These are phyloP conservation scores for Athalia cordata DNA, from an alignment of 2,888 invertebrate species.

Conservation along the genomic window DNA sequence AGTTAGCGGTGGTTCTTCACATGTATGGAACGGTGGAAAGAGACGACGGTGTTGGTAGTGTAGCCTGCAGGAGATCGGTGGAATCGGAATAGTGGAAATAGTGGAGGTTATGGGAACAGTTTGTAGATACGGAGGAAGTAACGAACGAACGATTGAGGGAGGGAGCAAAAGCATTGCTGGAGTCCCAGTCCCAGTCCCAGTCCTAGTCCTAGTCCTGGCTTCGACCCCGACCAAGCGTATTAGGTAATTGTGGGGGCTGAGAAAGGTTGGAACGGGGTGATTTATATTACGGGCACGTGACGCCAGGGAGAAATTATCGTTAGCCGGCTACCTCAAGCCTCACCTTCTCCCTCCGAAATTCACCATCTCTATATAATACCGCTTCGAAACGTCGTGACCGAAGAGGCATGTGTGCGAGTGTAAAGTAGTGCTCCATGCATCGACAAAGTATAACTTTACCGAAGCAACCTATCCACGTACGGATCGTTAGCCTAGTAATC, in stretches of 20 bases:
- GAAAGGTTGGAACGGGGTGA: slow-evolving; percentile 62
- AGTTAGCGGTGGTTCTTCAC: slow-evolving; percentile 57
- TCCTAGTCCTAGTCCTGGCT: slow-evolving; percentile 14
- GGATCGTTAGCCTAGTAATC: not conserved
- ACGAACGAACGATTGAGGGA: too few species aligned
- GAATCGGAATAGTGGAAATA: not conserved
- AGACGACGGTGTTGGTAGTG: slow-evolving; percentile 12
- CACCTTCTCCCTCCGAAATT: slow-evolving; percentile 12
- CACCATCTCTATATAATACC: not conserved
- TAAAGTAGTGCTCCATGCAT: not conserved
- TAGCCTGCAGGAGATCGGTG: not conserved
- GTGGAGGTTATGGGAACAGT: too few species aligned
- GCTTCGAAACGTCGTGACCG: not conserved
- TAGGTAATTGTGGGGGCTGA: slow-evolving; percentile 66
- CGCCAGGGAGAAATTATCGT: slow-evolving; percentile 68
- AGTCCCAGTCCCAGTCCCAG: not conserved
- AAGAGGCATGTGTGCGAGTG: slow-evolving; percentile 3
- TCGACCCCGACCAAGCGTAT: slow-evolving; percentile 60
- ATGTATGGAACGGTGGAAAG: slow-evolving; percentile 49
- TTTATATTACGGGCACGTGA: slow-evolving; percentile 71
- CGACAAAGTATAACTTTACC: not conserved
- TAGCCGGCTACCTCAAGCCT: slow-evolving; percentile 55
- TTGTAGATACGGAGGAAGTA: too few species aligned
- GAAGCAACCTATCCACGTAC: not conserved
- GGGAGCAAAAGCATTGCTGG: too few species aligned